Conservation (phyloP, 1,140 invertebrate genomes). For the Zophobas morio region DNA sequence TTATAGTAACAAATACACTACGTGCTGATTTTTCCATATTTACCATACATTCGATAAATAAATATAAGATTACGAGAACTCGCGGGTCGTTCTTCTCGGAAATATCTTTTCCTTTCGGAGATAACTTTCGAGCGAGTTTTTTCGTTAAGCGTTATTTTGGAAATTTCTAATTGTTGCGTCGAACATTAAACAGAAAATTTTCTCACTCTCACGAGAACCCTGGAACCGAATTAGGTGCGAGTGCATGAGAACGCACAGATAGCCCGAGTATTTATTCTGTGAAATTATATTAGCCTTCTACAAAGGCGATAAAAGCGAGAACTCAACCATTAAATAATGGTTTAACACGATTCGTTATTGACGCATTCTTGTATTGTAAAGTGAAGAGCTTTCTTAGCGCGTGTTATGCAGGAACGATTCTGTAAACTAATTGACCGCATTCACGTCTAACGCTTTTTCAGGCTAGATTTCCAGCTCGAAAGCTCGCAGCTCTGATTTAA, state of each 20-base stretch:
- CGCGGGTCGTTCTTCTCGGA: no score
- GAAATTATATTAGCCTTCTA: constrained; percentile 35
- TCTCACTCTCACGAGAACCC: no score
- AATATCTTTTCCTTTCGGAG: no score
- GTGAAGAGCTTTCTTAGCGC: constrained; percentile 35
- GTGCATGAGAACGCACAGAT: constrained; percentile 6
- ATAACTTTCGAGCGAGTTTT: no score
- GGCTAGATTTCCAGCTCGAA: neutral
- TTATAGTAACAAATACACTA: no score
- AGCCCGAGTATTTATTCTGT: constrained; percentile 25
- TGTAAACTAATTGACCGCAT: constrained; percentile 9
- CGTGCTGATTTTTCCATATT: no score
- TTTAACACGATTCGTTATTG: constrained; percentile 43
- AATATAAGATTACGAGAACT: no score
- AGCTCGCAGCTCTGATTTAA: neutral
- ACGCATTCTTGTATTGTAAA: constrained; percentile 37
- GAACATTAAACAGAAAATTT: no score
- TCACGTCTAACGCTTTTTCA: neutral
- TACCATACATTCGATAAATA: no score
- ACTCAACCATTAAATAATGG: constrained; percentile 38
- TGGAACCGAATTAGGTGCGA: neutral
- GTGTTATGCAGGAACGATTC: constrained; percentile 24
- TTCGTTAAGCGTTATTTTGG: no score
- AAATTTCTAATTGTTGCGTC: no score
- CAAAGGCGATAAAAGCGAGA: constrained; percentile 38